These are phyloP conservation scores for Danio aesculapii DNA, from an alignment of 2,797 vertebrate genomes.

Conservation along the genomic window DNA sequence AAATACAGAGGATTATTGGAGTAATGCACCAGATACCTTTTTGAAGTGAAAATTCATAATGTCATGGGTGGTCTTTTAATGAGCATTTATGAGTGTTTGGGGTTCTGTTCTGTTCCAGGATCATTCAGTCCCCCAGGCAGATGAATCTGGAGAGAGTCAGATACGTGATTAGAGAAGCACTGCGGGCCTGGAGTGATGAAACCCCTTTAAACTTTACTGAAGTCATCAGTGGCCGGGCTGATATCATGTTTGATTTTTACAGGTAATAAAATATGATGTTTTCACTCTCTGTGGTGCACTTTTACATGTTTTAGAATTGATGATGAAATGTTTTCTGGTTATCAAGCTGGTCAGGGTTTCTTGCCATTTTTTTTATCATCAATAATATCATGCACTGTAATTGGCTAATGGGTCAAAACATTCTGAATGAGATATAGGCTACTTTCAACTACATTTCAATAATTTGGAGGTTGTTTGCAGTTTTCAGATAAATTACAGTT, in stretches of 20 bases:
- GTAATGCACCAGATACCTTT: not conserved
- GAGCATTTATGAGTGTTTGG: conserved; percentile 45
- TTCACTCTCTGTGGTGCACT: not conserved
- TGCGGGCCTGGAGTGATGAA: conserved; percentile 91
- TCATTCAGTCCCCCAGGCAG: conserved; percentile 90
- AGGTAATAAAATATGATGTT: conserved; percentile 74
- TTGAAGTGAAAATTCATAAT: not conserved
- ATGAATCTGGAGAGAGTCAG: conserved; percentile 85
- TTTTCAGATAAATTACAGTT: no score
- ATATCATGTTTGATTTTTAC: conserved; percentile 93
- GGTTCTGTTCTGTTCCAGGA: conserved; percentile 62
- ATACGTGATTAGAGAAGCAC: conserved; percentile 84
- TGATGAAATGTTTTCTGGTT: not conserved
- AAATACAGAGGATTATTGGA: conserved; percentile 22
- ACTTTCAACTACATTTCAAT: no score
- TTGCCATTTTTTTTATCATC: no score
- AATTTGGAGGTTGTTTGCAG: no score
- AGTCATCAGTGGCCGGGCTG: conserved; percentile 83
- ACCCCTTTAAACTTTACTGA: conserved; percentile 92
- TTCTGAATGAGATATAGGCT: no score
- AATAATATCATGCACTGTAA: no score
- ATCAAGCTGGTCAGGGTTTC: no score
- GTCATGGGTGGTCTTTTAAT: conserved; percentile 50
- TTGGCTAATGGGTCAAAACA: no score
- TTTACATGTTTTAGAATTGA: conserved; percentile 13